phyloP scores from a whole-genome alignment of 2,888 invertebrate genomes.

The Chrysolina americana region DNA sequence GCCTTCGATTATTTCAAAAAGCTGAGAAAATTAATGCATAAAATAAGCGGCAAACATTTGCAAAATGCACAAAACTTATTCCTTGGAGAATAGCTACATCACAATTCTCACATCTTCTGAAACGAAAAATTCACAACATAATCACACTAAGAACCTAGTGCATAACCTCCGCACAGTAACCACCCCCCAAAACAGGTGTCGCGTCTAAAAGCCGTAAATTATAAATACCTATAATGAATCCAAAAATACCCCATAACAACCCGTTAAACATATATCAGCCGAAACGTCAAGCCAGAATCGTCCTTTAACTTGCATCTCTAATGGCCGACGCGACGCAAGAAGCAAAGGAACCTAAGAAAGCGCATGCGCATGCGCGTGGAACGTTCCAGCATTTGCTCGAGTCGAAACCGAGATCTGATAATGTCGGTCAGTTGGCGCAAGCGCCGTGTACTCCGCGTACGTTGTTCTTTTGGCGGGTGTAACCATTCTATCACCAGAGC shows the following conservation, averaged over 20 bases:
- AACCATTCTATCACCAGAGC: constrained; percentile 63
- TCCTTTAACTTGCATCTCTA: constrained; percentile 56
- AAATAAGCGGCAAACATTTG: too few species aligned
- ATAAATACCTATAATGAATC: constrained; percentile 64
- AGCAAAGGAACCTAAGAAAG: constrained; percentile 38
- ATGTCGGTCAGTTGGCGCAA: constrained; percentile 59
- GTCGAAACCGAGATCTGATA: constrained; percentile 43
- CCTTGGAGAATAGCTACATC: too few species aligned
- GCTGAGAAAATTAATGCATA: too few species aligned
- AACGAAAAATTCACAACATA: constrained; percentile 17
- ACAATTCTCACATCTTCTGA: not conserved
- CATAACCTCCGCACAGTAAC: constrained; percentile 4
- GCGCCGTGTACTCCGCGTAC: constrained; percentile 62
- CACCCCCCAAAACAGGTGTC: constrained; percentile 61
- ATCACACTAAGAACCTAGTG: not conserved
- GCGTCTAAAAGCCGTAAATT: constrained; percentile 63
- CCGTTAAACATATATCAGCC: constrained; percentile 60
- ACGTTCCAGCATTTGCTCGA: constrained; percentile 58
- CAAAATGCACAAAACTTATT: too few species aligned
- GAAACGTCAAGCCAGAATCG: constrained; percentile 58
- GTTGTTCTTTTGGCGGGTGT: constrained; percentile 65
- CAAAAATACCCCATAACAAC: constrained; percentile 61
- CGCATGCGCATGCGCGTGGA: constrained; percentile 60
- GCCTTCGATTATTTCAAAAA: too few species aligned
- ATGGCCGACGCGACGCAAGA: constrained; percentile 53